Conservation (phyloP, 30 jellyfish, hydroid and myxozoan genomes). For the Aurelia aurita region DNA sequence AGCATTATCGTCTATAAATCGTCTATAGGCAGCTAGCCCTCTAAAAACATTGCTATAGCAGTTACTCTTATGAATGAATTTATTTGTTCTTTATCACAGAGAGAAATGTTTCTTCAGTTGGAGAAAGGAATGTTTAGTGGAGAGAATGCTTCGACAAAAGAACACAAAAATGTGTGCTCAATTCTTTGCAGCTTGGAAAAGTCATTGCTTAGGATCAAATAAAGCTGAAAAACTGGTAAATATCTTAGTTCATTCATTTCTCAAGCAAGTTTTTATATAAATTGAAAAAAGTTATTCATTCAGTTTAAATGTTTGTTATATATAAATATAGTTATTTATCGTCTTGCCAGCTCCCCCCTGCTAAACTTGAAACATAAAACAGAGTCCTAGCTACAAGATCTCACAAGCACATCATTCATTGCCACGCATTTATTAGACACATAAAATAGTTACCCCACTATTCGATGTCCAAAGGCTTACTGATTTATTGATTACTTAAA, state of each 20-base stretch:
- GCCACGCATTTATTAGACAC: no score
- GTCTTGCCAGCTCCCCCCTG: no score
- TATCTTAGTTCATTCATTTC: not conserved
- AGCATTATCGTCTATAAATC: no score
- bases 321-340: no score
- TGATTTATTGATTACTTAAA: not conserved
- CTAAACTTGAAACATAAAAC: no score
- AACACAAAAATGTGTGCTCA: constrained; percentile 13
- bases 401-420: no score
- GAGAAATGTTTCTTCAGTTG: constrained; percentile 44
- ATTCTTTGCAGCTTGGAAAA: constrained; percentile 24
- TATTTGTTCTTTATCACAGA: not conserved
- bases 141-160: constrained; percentile 10
- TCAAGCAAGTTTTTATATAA: not conserved
- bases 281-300: no score
- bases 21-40: no score
- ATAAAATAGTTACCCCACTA: not conserved
- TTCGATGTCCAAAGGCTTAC: not conserved
- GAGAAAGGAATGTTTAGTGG: constrained; percentile 26
- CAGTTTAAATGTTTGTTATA: no score
- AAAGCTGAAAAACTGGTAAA: constrained; percentile 40
- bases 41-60: no score
- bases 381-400: no score
- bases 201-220: constrained; percentile 25
- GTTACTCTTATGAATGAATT: not conserved